Base-by-base conservation (phyloP, 2,888 invertebrate genomes). In the Synergus gifuensis region DNA sequence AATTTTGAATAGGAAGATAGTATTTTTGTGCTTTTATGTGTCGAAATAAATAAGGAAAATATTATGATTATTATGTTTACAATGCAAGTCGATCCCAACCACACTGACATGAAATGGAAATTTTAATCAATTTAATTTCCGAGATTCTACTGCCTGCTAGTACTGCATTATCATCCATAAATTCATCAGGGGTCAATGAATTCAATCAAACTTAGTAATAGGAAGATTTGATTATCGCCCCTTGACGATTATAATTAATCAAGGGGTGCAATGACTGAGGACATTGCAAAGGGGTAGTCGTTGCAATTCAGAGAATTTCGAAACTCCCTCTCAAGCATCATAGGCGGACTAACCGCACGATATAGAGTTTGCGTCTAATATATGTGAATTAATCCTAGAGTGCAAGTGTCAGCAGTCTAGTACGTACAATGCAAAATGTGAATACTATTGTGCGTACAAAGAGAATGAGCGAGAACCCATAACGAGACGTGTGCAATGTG, bases 241-340 rank as follows among this genome's bases (percentile, higher is more conserved):
- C 87, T 79, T 83, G 82, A 83, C 84, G 84, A 81, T 83, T 85
- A 85, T 89, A 89, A 88, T 89, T 87, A 89, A 89, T 88, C 85
- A 87, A 88, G 83, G 87, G 85, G 85, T 83, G 82, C 85, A 85
- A 84, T 83, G 79, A n/a, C 22, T 60, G 60, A 22, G 22, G 60
- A 60, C 49, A n/a, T 12, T 60, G 18, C 60, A 12, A 18, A 60
- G n/a, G 60, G 60, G 11, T 3, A 22, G 22, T 60, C 60, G 2
- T 9, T 36, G 49, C 54, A 73, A 54, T 36, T 67, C 42, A 40
- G 73, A 40, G 28, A 73, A 54, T 69, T 69, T 22, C 44, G 42
- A 44, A 67, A 44, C 44, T 66, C 66, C 42, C 66, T 60, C 22
- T 60, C 11, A 60, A 60, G 60, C 18, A 58, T 16, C 11, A 22